These are phyloP conservation scores for Ambastaia sidthimunki DNA, from an alignment of 2,797 vertebrate species.

Conservation along the genomic window DNA sequence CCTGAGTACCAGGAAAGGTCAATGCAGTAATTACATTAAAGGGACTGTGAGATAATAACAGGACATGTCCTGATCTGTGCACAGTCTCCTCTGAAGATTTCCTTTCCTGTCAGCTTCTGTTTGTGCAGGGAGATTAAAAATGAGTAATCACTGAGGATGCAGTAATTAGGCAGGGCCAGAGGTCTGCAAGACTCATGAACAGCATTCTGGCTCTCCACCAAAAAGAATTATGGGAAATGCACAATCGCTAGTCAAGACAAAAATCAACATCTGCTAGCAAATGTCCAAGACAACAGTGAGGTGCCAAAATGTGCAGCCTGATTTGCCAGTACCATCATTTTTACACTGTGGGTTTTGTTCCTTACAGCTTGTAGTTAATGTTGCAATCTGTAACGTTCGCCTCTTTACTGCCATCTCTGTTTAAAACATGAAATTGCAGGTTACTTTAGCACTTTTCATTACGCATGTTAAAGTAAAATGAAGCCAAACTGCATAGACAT, in stretches of 20 bases:
- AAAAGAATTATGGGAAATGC: conserved; percentile 12
- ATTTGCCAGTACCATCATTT: not conserved
- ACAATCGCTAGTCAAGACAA: conserved; percentile 35
- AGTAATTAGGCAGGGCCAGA: conserved; percentile 49
- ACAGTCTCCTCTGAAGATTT: conserved; percentile 30
- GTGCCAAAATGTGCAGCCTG: not conserved
- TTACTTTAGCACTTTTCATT: too few relatives aligned
- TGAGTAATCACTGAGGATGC: conserved; percentile 35
- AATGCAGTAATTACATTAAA: conserved; percentile 53
- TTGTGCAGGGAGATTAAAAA: conserved; percentile 44
- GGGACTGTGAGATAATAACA: conserved; percentile 49
- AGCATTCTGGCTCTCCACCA: conserved; percentile 5
- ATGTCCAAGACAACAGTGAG: not conserved
- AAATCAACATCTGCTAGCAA: conserved; percentile 37
- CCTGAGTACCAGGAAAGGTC: conserved; percentile 52
- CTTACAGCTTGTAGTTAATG: not conserved
- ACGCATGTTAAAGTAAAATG: too few relatives aligned
- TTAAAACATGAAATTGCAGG: too few relatives aligned
- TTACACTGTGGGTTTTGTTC: not conserved
- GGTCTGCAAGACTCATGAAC: conserved; percentile 22
- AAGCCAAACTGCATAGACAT: too few relatives aligned
- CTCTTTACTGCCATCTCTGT: too few relatives aligned
- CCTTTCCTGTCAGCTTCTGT: conserved; percentile 37
- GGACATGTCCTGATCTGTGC: conserved; percentile 29
- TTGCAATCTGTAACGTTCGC: too few relatives aligned